These are phyloP conservation scores for Orthosia gracilis DNA, from an alignment of 2,888 invertebrate genomes.

Conservation along the genomic window DNA sequence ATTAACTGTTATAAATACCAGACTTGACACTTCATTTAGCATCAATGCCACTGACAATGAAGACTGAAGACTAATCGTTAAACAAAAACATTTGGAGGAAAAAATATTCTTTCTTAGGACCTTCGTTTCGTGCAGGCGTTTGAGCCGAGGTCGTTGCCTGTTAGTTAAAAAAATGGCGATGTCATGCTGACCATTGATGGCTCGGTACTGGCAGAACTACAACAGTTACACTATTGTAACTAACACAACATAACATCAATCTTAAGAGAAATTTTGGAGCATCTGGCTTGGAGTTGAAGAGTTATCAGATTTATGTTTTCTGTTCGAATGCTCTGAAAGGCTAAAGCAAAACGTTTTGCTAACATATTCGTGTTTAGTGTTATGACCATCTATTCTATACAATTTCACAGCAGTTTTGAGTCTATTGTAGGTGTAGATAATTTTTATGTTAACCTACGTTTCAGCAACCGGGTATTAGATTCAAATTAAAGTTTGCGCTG, in stretches of 20 bases:
- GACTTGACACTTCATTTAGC: slow-evolving; percentile 84
- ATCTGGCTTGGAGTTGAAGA: slow-evolving; percentile 12
- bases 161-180: slow-evolving; percentile 73
- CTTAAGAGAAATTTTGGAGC: slow-evolving; percentile 32
- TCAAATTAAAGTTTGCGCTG: neutral
- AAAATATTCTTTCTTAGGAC: slow-evolving; percentile 71
- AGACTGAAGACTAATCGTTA: slow-evolving; percentile 74
- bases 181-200: slow-evolving; percentile 85
- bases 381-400: neutral
- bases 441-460: neutral
- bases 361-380: neutral
- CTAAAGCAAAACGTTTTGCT: neutral
- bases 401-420: neutral
- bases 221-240: slow-evolving; percentile 82
- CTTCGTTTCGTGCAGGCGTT: slow-evolving; percentile 72
- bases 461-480: neutral
- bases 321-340: neutral
- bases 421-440: neutral
- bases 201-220: slow-evolving; percentile 77
- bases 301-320: slow-evolving; percentile 27
- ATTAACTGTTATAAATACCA: slow-evolving; percentile 78
- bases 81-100: slow-evolving; percentile 73
- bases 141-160: slow-evolving; percentile 82
- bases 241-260: slow-evolving; percentile 49
- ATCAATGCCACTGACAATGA: slow-evolving; percentile 83